Evolutionary conservation across 1,140 invertebrate species (phyloP), one percentile per base, ranked within the genome.

Genomic region (Pectinophora gossypiella): DNA sequence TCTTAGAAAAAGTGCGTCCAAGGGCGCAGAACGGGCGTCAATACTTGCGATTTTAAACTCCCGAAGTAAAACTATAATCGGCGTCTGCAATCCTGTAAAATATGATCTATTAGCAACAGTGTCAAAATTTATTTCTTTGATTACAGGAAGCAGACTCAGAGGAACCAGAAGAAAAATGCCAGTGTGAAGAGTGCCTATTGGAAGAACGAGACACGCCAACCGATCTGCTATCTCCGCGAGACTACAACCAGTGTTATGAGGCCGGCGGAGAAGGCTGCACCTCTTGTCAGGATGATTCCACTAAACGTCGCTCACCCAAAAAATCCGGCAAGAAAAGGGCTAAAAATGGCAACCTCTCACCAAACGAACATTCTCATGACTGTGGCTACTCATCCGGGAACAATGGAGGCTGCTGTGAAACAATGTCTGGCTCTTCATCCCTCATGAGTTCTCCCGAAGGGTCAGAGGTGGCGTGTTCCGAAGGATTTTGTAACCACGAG

Each of bases 401-500:
- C 59, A 94, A 93, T 68, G 92, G 93, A 54, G 92, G 92, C 19
- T 91, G 90, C 68, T 91, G 89, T 70, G 91, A 91, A 61, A 90
- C 89, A 16, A 79, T 88, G 23, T 91, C 90, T 16, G 88, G 90
- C 23, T 92, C 91, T 3, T 93, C 92, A 16, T 95, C 94, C 57
- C 84, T 92, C 21, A 91, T 92, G 42, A 94, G 93, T 69, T 94
- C 94, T 9, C 94, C 94, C 0, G 94, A 95, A 68, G 94, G 94
- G 18, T 96, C 94, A 0, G 95, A 96, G 75, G 91, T 96, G 23
- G 95, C 94, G 0, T 96, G 95, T 83, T 95, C 92, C 1, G 95
- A 96, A 69, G 92, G 92, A 22, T 94, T 94, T 75, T 96, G 95
- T 72, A 94, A 94, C 78, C 92, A 94, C 59, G 93, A 94, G 58